A percentile compares a stretch with the other conserved stretches of the same genome.
Conservation (phyloP, 2,113 vertebrate genomes). For the Paramormyrops kingsleyae region DNA sequence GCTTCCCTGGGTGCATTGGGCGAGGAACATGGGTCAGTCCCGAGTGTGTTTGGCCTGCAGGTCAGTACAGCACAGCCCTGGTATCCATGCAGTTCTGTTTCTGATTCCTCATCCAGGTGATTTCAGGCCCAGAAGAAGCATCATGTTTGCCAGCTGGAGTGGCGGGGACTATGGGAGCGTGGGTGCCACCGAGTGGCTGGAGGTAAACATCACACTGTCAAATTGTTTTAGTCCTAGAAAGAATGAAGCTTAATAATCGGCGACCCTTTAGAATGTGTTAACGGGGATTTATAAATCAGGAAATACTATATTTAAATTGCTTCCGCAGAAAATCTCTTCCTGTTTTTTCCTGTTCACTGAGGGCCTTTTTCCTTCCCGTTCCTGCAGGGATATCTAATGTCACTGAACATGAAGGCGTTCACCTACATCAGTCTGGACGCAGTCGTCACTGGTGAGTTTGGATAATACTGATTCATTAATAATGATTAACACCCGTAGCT, state of each 20-base stretch:
- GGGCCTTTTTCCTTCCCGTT: neutral
- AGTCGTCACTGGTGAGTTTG: constrained; percentile 70
- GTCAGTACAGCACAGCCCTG: neutral
- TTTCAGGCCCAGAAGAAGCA: constrained; percentile 76
- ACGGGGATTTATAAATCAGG: neutral
- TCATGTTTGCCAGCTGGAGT: constrained; percentile 92
- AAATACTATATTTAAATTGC: neutral
- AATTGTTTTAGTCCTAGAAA: neutral
- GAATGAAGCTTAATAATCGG: neutral
- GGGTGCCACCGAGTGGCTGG: constrained; percentile 89
- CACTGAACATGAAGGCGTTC: constrained; percentile 52
- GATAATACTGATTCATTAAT: neutral
- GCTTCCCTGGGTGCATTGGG: neutral
- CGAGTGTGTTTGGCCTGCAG: neutral
- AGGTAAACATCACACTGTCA: constrained; percentile 58
- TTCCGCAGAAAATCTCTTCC: neutral
- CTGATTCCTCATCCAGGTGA: constrained; percentile 49
- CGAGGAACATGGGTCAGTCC: neutral
- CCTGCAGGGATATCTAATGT: constrained; percentile 22
- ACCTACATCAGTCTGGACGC: constrained; percentile 84
- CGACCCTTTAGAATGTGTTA: neutral
- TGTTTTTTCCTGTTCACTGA: neutral
- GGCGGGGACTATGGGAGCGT: constrained; percentile 82
- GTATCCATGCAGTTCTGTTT: neutral
- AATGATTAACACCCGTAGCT: neutral